phyloP scores from a whole-genome alignment of 2,113 vertebrate species.

The Scalopus aquaticus region DNA sequence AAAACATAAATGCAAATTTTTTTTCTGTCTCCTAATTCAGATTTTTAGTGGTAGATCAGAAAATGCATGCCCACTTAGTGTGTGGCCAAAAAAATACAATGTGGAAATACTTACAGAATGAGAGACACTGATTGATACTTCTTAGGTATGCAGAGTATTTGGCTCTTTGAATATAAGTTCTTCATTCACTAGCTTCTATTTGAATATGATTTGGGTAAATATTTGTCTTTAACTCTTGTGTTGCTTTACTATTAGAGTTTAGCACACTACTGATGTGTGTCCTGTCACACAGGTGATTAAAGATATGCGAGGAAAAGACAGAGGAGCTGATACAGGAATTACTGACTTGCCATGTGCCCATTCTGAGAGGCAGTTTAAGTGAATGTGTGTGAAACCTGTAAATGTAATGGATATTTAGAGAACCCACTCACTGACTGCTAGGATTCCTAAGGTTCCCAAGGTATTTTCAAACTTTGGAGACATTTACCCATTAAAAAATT shows the following conservation, averaged over 20 bases:
- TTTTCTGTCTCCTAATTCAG: not conserved
- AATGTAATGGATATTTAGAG: accelerated
- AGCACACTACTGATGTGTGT: not conserved
- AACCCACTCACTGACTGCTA: not conserved
- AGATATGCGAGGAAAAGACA: not conserved
- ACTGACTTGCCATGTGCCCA: not conserved
- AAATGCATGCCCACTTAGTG: not conserved
- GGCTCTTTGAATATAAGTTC: not conserved
- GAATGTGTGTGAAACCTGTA: not conserved
- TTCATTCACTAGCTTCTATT: not conserved
- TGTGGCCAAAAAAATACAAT: not conserved
- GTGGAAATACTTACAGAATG: not conserved
- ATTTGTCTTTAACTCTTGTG: constrained; percentile 19
- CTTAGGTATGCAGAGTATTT: not conserved
- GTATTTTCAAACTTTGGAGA: not conserved
- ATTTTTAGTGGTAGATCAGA: constrained; percentile 4
- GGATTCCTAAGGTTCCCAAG: not conserved
- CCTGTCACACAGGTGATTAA: not conserved
- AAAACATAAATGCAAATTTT: not conserved
- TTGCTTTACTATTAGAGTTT: not conserved
- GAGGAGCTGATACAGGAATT: not conserved
- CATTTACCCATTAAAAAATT: not conserved
- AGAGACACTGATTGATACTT: not conserved
- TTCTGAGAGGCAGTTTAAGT: not conserved
- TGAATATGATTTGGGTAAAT: not conserved